phyloP scores from a whole-genome alignment of 2,113 vertebrate species.

The Neotoma lepida region DNA sequence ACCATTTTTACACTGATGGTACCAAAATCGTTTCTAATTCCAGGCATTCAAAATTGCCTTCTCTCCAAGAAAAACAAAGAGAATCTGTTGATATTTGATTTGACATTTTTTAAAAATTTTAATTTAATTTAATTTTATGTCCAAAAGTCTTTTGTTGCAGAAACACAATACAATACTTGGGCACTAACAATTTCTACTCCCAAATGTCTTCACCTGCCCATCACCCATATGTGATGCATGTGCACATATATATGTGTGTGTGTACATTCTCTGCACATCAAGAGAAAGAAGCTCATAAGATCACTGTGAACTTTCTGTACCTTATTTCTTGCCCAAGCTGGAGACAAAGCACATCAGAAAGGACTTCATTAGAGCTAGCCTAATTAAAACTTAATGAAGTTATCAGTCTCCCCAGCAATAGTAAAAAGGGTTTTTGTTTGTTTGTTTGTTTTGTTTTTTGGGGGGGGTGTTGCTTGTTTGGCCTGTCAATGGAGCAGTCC shows the following conservation, averaged over 20 bases:
- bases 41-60: constrained; percentile 1
- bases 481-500: neutral
- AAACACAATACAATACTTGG: constrained; percentile 46
- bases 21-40: constrained; percentile 67
- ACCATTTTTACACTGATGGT: constrained; percentile 66
- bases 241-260: constrained; percentile 20
- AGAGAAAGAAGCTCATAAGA: constrained; percentile 58
- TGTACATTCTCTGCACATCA: neutral
- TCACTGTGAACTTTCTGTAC: constrained; percentile 14
- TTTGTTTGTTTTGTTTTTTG: constrained; percentile 38
- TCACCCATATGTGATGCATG: constrained; percentile 9
- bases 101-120: neutral
- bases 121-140: neutral
- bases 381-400: constrained; percentile 79
- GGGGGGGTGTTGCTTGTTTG: constrained; percentile 40
- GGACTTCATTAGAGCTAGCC: constrained; percentile 68
- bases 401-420: constrained; percentile 72
- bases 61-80: constrained; percentile 62
- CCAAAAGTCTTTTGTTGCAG: neutral
- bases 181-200: constrained; percentile 47
- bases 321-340: constrained; percentile 55
- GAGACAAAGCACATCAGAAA: constrained; percentile 60
- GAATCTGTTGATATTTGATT: constrained; percentile 24
- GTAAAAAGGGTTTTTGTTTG: constrained; percentile 27
- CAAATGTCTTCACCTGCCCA: neutral